These are phyloP conservation scores for Papio anubis DNA, from an alignment of 2,113 vertebrate species.

Conservation along the genomic window DNA sequence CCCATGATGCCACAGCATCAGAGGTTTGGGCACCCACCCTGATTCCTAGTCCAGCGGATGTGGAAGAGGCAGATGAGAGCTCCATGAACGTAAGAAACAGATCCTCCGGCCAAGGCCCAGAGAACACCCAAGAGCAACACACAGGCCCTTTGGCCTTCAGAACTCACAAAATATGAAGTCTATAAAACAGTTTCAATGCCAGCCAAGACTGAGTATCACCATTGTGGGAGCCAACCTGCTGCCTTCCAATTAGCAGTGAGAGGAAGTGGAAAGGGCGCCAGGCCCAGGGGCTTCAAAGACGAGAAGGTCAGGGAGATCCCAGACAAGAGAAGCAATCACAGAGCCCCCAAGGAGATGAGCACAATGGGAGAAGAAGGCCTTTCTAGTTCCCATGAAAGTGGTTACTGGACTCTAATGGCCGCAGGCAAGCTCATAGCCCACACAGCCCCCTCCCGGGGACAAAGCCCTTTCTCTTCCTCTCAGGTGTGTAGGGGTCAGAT, in stretches of 20 bases:
- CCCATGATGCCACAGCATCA: neutral
- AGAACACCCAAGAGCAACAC: constrained; percentile 52
- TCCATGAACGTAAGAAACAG: neutral
- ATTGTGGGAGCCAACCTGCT: constrained; percentile 39
- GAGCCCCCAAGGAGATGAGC: neutral
- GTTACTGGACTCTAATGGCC: constrained; percentile 5
- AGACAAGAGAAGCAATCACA: constrained; percentile 4
- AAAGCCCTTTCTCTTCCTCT: constrained; percentile 13
- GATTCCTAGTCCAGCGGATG: neutral
- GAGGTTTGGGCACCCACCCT: neutral
- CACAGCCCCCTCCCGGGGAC: neutral
- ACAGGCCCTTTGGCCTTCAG: constrained; percentile 37
- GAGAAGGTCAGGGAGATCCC: constrained; percentile 5
- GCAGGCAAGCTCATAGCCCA: neutral
- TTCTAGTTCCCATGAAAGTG: constrained; percentile 53
- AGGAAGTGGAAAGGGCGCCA: constrained; percentile 35
- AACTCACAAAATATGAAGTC: constrained; percentile 69
- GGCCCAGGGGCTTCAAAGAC: constrained; percentile 54
- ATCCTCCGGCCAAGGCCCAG: neutral
- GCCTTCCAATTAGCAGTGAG: constrained; percentile 19
- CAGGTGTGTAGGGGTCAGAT: neutral
- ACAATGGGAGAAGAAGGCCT: neutral
- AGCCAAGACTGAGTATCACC: constrained; percentile 37
- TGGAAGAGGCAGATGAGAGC: neutral
- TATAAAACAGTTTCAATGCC: constrained; percentile 11